phyloP scores from a whole-genome alignment of 2,113 vertebrate genomes.

The Neolamprologus toae region DNA sequence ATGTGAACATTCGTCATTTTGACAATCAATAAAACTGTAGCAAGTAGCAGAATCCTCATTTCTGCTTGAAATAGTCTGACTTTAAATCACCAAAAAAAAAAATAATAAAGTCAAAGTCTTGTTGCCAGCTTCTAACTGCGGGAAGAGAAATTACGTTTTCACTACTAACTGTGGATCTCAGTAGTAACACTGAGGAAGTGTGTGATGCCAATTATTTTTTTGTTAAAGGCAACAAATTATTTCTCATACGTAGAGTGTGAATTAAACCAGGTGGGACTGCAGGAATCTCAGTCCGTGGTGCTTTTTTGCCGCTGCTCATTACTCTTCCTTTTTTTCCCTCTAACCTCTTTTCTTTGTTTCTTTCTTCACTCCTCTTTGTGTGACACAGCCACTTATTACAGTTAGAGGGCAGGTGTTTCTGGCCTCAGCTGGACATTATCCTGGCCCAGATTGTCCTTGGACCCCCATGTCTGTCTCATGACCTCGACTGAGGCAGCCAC shows the following conservation, averaged over 20 bases:
- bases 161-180: background rate
- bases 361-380: background rate
- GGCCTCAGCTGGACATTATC: conserved; percentile 63
- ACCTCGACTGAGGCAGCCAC: conserved; percentile 6
- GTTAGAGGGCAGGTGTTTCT: conserved; percentile 43
- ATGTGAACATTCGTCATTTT: background rate
- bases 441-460: conserved; percentile 63
- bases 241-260: background rate
- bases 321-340: background rate
- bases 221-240: background rate
- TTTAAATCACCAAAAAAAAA: background rate
- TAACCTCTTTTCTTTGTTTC: background rate
- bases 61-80: background rate
- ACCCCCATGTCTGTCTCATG: conserved; percentile 47
- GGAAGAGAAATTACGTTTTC: background rate
- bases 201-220: background rate
- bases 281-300: background rate
- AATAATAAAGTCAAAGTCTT: background rate
- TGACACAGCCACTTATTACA: conserved; percentile 39
- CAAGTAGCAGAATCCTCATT: background rate
- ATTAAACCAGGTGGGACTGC: background rate
- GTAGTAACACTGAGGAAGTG: background rate
- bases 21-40: background rate
- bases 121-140: background rate
- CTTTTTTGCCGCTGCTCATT: background rate